phyloP scores from a whole-genome alignment of 1,140 invertebrate species.

The Ceratitis capitata region DNA sequence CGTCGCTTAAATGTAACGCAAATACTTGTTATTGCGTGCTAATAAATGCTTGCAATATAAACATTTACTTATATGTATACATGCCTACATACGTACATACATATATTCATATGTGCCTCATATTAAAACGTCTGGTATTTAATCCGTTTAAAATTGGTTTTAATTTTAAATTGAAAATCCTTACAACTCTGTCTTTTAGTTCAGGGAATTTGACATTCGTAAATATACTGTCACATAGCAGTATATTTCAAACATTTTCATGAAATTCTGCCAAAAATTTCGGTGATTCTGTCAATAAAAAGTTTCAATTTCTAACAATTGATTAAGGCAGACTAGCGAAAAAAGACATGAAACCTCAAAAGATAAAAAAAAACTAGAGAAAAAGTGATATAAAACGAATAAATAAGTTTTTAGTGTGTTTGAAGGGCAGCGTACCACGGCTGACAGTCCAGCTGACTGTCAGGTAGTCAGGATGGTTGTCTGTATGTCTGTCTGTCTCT shows the following conservation, averaged over 20 bases:
- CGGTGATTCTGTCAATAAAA: slow-evolving; percentile 10
- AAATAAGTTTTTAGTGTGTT: background rate
- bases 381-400: background rate
- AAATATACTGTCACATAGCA: background rate
- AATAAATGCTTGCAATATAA: background rate
- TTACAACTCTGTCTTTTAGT: background rate
- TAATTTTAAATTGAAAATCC: background rate
- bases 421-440: background rate
- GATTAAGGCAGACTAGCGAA: background rate
- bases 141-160: background rate
- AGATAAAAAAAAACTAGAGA: background rate
- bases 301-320: slow-evolving; percentile 20
- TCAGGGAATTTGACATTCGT: no score
- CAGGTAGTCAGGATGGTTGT: background rate
- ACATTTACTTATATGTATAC: no score
- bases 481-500: background rate
- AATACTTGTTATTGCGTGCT: background rate
- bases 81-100: background rate
- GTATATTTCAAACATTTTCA: background rate
- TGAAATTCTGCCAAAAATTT: background rate
- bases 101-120: background rate
- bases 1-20: background rate
- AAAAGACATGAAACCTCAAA: background rate
- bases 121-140: no score
- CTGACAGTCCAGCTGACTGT: background rate